Evolutionary conservation across 2,113 vertebrate genomes (phyloP).

Genomic region (Grantiella picta): DNA sequence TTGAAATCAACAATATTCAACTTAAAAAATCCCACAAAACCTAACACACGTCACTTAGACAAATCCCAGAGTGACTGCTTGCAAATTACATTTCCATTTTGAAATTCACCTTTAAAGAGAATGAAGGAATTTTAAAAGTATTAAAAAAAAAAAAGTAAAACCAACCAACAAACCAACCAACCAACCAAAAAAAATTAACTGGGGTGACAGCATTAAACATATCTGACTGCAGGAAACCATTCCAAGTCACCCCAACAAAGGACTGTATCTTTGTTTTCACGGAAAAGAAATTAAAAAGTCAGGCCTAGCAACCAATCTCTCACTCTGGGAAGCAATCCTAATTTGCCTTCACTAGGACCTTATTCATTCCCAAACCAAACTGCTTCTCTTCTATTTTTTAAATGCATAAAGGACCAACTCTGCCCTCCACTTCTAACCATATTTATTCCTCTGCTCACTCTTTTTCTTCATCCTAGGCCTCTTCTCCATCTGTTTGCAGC

Average conservation of each 20-base stretch:
- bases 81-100: neutral
- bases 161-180: too few species aligned
- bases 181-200: neutral
- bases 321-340: neutral
- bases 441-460: neutral
- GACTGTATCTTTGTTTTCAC: neutral
- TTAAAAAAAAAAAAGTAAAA: neutral
- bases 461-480: neutral
- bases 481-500: neutral
- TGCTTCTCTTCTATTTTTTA: neutral
- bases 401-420: neutral
- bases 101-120: neutral
- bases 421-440: neutral
- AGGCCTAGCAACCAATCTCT: neutral
- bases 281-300: neutral
- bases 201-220: neutral
- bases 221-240: neutral
- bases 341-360: neutral
- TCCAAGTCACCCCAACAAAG: neutral
- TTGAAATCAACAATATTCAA: neutral
- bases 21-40: neutral
- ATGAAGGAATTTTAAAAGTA: neutral
- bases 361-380: neutral
- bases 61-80: neutral
- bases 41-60: neutral